Conservation (phyloP, 2,113 vertebrate genomes). For the Leucosticte australis region DNA sequence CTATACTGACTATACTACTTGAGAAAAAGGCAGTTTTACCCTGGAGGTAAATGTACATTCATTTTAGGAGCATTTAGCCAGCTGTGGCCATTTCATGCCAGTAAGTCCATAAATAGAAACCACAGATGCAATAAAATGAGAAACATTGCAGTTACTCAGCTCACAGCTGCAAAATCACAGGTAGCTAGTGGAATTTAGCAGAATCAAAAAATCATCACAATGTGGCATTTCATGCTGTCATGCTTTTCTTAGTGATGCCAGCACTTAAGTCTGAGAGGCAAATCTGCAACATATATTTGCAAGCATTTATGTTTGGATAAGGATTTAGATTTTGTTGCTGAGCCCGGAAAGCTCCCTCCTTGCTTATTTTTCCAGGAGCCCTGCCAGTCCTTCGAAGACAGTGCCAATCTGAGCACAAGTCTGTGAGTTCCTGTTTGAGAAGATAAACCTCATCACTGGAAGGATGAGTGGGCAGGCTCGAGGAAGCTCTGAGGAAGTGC, state of each 20-base stretch:
- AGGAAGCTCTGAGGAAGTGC: background rate
- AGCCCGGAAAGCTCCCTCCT: background rate
- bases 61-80: constrained; percentile 12
- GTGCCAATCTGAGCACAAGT: background rate
- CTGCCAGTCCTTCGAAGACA: background rate
- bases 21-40: background rate
- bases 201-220: background rate
- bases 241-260: background rate
- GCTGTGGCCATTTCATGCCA: background rate
- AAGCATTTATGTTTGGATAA: background rate
- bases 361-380: background rate
- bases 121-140: background rate
- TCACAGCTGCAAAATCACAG: background rate
- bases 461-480: background rate
- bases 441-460: background rate
- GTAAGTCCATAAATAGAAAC: background rate
- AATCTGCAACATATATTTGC: background rate
- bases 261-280: background rate
- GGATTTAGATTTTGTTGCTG: background rate
- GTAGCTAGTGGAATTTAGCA: background rate
- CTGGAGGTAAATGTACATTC: background rate
- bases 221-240: background rate
- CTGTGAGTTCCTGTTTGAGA: background rate
- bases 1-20: background rate
- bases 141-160: background rate